Percentiles rank a stretch among this genome's conserved stretches.
These are phyloP conservation scores for Vulpes ferrilata DNA, from an alignment of 2,113 vertebrate genomes.

Conservation along the genomic window DNA sequence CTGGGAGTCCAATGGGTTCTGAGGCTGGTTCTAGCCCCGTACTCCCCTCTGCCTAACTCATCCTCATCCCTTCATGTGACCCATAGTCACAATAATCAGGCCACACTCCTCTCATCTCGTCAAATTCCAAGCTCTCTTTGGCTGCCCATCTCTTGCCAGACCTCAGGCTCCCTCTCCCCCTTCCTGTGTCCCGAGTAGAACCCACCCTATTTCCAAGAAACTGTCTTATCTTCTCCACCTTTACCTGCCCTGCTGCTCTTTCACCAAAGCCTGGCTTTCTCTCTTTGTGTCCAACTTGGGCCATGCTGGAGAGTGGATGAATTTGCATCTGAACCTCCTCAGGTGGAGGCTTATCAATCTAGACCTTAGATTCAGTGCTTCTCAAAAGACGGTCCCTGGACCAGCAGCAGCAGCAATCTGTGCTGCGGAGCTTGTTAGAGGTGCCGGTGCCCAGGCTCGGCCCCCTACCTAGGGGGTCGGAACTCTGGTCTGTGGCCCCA, in stretches of 20 bases:
- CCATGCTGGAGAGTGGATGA: neutral
- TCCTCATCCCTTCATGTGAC: too few relatives aligned
- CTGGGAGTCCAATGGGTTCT: neutral
- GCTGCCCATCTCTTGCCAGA: neutral
- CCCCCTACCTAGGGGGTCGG: neutral
- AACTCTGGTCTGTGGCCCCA: rapidly evolving
- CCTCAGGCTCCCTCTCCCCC: neutral
- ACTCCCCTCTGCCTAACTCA: neutral
- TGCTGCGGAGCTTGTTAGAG: neutral
- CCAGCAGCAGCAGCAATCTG: neutral
- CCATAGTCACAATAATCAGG: neutral
- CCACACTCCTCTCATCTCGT: neutral
- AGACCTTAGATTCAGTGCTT: neutral
- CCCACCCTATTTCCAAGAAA: neutral
- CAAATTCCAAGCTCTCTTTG: neutral
- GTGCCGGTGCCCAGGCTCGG: neutral
- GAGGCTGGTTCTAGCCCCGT: neutral
- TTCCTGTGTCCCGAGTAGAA: neutral
- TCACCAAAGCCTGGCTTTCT: neutral
- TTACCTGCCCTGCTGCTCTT: neutral
- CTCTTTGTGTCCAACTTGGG: neutral
- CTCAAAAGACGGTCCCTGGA: neutral
- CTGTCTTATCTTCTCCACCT: neutral
- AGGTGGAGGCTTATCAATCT: neutral
- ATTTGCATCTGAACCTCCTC: neutral